phyloP scores from a whole-genome alignment of 2,113 vertebrate genomes.

The Ictalurus furcatus region DNA sequence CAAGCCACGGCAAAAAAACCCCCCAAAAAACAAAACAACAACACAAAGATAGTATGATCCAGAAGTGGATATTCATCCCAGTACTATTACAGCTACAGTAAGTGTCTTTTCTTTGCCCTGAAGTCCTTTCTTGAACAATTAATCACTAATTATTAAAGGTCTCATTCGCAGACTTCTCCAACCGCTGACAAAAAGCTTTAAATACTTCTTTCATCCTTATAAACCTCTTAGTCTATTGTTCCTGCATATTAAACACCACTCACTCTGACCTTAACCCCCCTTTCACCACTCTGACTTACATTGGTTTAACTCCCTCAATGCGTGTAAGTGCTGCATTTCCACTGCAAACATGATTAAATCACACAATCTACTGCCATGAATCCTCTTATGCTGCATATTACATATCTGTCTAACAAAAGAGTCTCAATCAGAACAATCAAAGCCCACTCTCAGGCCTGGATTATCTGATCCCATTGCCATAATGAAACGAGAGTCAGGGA shows the following conservation, averaged over 20 bases:
- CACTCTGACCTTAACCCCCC: not conserved
- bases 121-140: slow-evolving; percentile 8
- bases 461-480: slow-evolving; percentile 76
- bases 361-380: slow-evolving; percentile 70
- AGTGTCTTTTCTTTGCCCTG: not conserved
- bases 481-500: slow-evolving; percentile 74
- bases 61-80: not conserved
- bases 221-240: slow-evolving; percentile 18
- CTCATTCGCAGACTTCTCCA: not conserved
- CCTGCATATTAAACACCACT: slow-evolving; percentile 17
- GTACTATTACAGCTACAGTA: not conserved
- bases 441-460: slow-evolving; percentile 60
- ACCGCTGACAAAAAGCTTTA: slow-evolving; percentile 11
- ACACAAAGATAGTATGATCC: not conserved
- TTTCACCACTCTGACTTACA: slow-evolving; percentile 9
- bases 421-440: slow-evolving; percentile 79
- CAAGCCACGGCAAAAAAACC: not conserved
- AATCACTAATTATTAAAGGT: not conserved
- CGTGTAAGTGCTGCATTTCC: slow-evolving; percentile 67
- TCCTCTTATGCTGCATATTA: slow-evolving; percentile 80
- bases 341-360: slow-evolving; percentile 74
- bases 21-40: not conserved
- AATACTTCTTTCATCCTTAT: slow-evolving; percentile 17
- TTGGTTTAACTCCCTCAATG: slow-evolving; percentile 48
- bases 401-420: slow-evolving; percentile 79